phyloP scores from a whole-genome alignment of 1,140 invertebrate genomes.

The Lepidostoma basale region DNA sequence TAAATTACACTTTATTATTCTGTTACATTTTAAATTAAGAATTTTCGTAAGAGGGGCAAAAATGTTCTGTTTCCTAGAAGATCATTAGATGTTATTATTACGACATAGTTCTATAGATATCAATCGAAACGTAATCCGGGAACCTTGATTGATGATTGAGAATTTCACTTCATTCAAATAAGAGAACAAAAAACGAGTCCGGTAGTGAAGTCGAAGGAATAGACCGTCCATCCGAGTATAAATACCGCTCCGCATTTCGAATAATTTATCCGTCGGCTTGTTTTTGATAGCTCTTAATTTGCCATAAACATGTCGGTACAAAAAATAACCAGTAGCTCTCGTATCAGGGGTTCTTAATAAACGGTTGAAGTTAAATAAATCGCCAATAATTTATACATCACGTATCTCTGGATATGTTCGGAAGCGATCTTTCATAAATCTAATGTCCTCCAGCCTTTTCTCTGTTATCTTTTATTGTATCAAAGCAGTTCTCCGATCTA shows the following conservation, averaged over 20 bases:
- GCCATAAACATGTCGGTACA: constrained; percentile 24
- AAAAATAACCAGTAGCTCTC: constrained; percentile 24
- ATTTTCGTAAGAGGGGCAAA: too few species aligned
- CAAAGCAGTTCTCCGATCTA: constrained; percentile 34
- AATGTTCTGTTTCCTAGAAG: too few species aligned
- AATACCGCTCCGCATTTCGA: not conserved
- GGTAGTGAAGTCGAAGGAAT: not conserved
- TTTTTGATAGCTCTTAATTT: constrained; percentile 26
- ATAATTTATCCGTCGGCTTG: constrained; percentile 14
- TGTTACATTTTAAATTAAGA: too few species aligned
- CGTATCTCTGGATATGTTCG: constrained; percentile 11
- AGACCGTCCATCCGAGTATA: not conserved
- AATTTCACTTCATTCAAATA: not conserved
- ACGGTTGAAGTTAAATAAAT: constrained; percentile 23
- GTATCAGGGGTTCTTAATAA: constrained; percentile 17
- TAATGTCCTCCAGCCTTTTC: constrained; percentile 41
- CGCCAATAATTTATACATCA: constrained; percentile 30
- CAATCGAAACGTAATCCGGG: too few species aligned
- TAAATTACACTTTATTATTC: too few species aligned
- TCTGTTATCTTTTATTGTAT: constrained; percentile 39
- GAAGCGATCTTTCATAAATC: constrained; percentile 41
- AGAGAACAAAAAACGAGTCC: not conserved
- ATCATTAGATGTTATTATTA: too few species aligned
- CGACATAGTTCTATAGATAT: too few species aligned
- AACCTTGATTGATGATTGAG: not conserved